Base-by-base conservation (phyloP, 2,797 vertebrate genomes). In the Babyrousa celebensis region DNA sequence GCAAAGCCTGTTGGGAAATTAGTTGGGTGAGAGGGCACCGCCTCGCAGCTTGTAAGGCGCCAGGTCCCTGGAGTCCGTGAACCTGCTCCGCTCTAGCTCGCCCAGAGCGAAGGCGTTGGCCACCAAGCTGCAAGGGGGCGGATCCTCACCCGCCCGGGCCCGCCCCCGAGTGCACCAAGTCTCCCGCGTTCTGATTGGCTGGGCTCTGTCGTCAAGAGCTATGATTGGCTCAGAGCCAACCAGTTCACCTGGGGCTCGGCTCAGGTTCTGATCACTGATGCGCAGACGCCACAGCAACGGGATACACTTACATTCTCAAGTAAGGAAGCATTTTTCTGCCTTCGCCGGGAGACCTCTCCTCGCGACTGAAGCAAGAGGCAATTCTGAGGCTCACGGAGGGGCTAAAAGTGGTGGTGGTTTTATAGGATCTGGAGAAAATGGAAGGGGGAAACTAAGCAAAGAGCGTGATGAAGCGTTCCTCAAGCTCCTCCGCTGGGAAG, bases 101-200 rank as follows among this genome's bases (percentile, higher is more conserved):
- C 88, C 68, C 25, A 0, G 17, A 68, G 83, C n/a, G 5, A 83
- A 96, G 97, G 96, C 96, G 95, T 94, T 91, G 96, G 96, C 91
- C 92, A 2, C 77, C 20, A 1, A 63, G 85, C 94, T 67, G 96
- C 95, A 95, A 91, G 83, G 84, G 88, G 97, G 95, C 56, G 92
- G 97, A 54, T 4, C 60, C 65, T 80, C n/a, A 2, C 63, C 48
- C 23, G 20, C 67, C 83, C 17, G 9, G 78, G 43, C 32, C 40
- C 85, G 58, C 88, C 84, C 84, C 91, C 3, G 32, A 70, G 82
- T 32, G 82, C 68, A 72, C 71, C 86, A 36, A 27, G 54, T 88
- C 65, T 82, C 43, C 88, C 32, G 63, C 20, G 43, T n/a, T 65
- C 78, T 94, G 91, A 97, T 96, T 98, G 97, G 97, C 23, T 23